Base-by-base conservation (phyloP, 2,888 invertebrate species). In the Conops quadrifasciatus region DNA sequence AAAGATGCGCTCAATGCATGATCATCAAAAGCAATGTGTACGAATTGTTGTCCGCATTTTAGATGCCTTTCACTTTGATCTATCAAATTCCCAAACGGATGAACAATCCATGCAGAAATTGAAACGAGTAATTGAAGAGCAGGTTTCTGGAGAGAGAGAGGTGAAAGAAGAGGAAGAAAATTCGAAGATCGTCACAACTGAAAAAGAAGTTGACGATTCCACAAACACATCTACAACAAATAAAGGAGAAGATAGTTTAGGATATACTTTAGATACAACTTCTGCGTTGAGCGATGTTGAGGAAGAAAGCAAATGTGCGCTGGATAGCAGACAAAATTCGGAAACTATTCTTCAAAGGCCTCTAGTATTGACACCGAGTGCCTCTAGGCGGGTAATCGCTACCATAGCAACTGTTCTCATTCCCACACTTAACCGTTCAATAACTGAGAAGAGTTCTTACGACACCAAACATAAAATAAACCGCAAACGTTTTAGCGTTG, bases 41-140 rank as follows among this genome's bases (percentile, higher is more conserved):
- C 88, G 92, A 70, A 88, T 94, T 70, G 88, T 93, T 16, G 91
- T 93, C 0, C 90, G 90, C 0, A 91, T 98, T 73, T 87, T 98
- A 74, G 95, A 97, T 82, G 91, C 93, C 0, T 98, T 97, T 81
- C 97, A 97, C 86, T 98, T 93, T 84, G 94, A 97, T 87, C 88
- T 97, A 64, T 89, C 90, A 0, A 91, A 91, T 82, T 90, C 88
- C 5, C 83, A 87, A 68, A 76, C 75, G 2, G 82, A 82, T 66
- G 71, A 70, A 9, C 66, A 72, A n/a, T 72, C 76, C 0, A 72
- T 84, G 13, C 77, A 76, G 2, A 75, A 79, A 47, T 76, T 80
- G 0, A 80, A 80, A 49, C 79, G 81, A 28, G 36, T 36, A 36
- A 4, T 36, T 7, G 9, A 36, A 36, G 36, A 36, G 36, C 5